Percentiles rank a stretch among this genome's conserved stretches.
Evolutionary conservation across 2,888 invertebrate species (phyloP).

Genomic region (Drosophila nr. fundita): DNA sequence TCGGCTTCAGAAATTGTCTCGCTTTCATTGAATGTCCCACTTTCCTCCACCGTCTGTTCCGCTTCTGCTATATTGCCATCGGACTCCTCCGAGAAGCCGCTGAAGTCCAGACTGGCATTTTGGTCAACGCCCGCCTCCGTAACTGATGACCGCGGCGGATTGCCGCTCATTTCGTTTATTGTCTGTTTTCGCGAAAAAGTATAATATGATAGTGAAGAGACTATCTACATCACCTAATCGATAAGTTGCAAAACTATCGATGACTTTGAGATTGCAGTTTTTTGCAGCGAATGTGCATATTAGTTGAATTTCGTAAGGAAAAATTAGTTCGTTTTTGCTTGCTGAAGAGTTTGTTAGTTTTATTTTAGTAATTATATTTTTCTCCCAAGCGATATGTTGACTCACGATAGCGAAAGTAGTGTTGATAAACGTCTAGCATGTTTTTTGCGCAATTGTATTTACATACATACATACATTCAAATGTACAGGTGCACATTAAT

Average conservation of each 20-base stretch:
- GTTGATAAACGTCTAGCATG: slow-evolving; percentile 16
- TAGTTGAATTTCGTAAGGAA: background rate
- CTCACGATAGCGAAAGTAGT: slow-evolving; percentile 3
- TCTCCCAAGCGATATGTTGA: background rate
- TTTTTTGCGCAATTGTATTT: slow-evolving; percentile 33
- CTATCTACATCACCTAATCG: background rate
- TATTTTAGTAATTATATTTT: background rate
- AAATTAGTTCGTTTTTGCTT: background rate
- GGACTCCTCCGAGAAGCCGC: slow-evolving; percentile 32
- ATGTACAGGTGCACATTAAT: background rate
- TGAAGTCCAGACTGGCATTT: slow-evolving; percentile 44
- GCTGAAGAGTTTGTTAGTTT: no score
- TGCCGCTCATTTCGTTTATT: slow-evolving; percentile 1
- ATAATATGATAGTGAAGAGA: background rate
- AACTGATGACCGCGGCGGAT: background rate
- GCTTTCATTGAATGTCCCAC: slow-evolving; percentile 5
- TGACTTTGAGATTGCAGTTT: background rate
- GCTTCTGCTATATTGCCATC: slow-evolving; percentile 31
- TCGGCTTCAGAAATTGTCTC: background rate
- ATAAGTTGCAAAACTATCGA: background rate
- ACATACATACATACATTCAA: background rate
- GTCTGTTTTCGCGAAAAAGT: background rate
- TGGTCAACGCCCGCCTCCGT: background rate
- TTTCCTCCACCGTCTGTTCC: slow-evolving; percentile 30
- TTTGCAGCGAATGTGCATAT: background rate